A percentile compares a stretch with the other conserved stretches of the same genome.
phyloP scores from a whole-genome alignment of 2,888 invertebrate species.

The Lasioglossum figueresi region DNA sequence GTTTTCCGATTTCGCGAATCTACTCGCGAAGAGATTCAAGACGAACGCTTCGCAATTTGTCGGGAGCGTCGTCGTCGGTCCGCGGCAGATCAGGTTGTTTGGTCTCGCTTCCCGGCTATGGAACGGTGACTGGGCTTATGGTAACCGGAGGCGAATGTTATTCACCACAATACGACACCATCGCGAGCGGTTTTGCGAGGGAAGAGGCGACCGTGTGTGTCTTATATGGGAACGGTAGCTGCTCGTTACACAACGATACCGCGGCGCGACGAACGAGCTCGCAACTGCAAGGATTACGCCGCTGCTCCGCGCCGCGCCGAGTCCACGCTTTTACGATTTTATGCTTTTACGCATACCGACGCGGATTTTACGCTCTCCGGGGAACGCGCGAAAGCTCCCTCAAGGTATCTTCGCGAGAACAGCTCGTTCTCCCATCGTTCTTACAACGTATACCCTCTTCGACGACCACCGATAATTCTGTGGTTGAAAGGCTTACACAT shows the following conservation, averaged over 20 bases:
- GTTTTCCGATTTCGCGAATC: neutral
- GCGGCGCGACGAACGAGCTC: conserved; percentile 20
- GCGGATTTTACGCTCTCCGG: conserved; percentile 22
- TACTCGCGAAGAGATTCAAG: neutral
- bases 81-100: conserved; percentile 7
- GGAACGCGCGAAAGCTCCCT: neutral
- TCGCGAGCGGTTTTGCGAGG: conserved; percentile 57
- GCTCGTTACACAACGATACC: conserved; percentile 55
- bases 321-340: neutral
- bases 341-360: conserved; percentile 36
- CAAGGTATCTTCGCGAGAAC: neutral
- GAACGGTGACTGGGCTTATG: neutral
- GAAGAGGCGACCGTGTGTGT: conserved; percentile 42
- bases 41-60: neutral
- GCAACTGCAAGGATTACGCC: conserved; percentile 32
- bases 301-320: neutral
- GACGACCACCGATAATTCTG: too few relatives aligned
- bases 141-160: conserved; percentile 48
- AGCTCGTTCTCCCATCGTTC: neutral
- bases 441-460: too few relatives aligned
- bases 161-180: conserved; percentile 43
- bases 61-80: neutral
- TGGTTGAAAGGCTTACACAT: too few relatives aligned
- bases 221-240: conserved; percentile 47
- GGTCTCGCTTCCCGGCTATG: neutral